A percentile compares a stretch with the other conserved stretches of the same genome.
Conservation (phyloP, 2,113 vertebrate species). For the Mobula hypostoma region DNA sequence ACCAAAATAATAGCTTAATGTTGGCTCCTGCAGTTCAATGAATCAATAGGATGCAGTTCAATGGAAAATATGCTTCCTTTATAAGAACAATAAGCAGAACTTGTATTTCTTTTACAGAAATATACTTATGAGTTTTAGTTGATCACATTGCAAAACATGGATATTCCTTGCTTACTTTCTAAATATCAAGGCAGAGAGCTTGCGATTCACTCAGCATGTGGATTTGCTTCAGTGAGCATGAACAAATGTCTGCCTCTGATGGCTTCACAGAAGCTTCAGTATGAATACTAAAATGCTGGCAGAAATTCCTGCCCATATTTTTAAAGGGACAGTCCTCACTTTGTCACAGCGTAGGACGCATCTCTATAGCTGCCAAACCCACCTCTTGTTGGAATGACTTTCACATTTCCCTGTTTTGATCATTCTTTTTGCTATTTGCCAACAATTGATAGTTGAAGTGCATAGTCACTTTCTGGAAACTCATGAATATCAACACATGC, state of each 20-base stretch:
- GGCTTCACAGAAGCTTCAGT: conserved; percentile 43
- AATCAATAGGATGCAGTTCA: background rate
- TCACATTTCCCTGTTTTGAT: background rate
- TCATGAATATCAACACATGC: background rate
- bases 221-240: conserved; percentile 41
- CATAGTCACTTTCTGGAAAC: background rate
- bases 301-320: conserved; percentile 9
- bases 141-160: conserved; percentile 15
- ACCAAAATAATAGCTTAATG: background rate
- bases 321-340: conserved; percentile 16
- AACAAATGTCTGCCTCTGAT: conserved; percentile 48
- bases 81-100: background rate
- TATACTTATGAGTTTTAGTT: background rate
- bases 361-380: background rate
- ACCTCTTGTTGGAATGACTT: background rate
- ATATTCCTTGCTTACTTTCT: conserved; percentile 42
- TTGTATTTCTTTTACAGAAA: background rate
- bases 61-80: too few species aligned
- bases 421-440: background rate
- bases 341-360: background rate
- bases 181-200: conserved; percentile 39
- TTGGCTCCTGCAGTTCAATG: background rate
- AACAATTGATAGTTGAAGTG: background rate
- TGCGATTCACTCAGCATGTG: conserved; percentile 43
- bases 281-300: conserved; percentile 49